phyloP scores from a whole-genome alignment of 1,140 invertebrate species.

The Drosophila pseudoobscura region DNA sequence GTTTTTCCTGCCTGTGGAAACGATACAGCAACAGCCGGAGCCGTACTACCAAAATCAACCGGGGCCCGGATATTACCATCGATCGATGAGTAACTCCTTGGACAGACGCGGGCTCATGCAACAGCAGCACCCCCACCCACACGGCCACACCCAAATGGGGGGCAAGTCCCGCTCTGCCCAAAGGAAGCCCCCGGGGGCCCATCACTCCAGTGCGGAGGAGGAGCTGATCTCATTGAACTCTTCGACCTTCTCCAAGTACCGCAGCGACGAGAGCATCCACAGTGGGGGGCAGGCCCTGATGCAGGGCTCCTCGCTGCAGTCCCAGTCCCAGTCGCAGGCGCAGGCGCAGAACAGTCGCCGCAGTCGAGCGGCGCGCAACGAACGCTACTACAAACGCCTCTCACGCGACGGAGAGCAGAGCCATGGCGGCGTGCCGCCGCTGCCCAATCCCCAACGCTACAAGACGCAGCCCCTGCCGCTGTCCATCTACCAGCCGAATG shows the following conservation, averaged over 20 bases:
- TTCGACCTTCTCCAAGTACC: slow-evolving; percentile 86
- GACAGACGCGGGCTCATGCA: slow-evolving; percentile 70
- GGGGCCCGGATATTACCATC: slow-evolving; percentile 82
- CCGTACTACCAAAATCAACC: slow-evolving; percentile 78
- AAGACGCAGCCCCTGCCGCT: slow-evolving; percentile 78
- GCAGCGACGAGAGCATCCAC: slow-evolving; percentile 88
- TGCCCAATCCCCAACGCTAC: slow-evolving; percentile 60
- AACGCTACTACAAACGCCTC: slow-evolving; percentile 90
- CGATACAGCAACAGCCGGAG: slow-evolving; percentile 84
- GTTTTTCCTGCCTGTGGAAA: slow-evolving; percentile 84
- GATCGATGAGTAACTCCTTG: slow-evolving; percentile 77
- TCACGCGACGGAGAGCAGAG: slow-evolving; percentile 87
- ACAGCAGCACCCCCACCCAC: slow-evolving; percentile 16
- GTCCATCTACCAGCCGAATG: slow-evolving; percentile 67
- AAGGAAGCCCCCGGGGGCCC: slow-evolving; percentile 83
- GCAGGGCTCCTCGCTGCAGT: slow-evolving; percentile 30
- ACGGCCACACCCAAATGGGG: slow-evolving; percentile 10
- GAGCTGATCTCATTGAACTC: slow-evolving; percentile 87
- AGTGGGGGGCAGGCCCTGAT: slow-evolving; percentile 85
- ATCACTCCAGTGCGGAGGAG: slow-evolving; percentile 88
- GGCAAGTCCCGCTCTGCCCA: slow-evolving; percentile 56
- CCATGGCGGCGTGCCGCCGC: slow-evolving; percentile 84
- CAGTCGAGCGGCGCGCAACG: slow-evolving; percentile 89
- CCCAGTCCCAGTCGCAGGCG: slow-evolving; percentile 2
- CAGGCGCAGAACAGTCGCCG: slow-evolving; percentile 73